Conservation (phyloP, 2,888 invertebrate genomes). For the Phaedon cochleariae region DNA sequence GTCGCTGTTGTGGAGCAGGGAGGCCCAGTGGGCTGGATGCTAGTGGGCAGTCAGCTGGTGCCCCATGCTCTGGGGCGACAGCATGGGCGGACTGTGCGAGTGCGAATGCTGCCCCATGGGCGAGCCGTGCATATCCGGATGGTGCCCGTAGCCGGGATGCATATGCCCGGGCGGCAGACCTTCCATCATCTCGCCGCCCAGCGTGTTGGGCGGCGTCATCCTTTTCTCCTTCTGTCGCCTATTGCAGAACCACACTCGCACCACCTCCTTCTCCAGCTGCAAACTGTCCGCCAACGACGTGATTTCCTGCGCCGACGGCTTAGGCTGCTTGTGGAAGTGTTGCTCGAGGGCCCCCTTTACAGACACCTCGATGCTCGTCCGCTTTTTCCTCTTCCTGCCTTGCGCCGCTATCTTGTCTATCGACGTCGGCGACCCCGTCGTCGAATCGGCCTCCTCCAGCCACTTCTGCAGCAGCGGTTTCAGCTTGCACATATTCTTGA, state of each 20-base stretch:
- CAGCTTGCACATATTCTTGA: constrained; percentile 99
- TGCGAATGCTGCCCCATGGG: constrained; percentile 85
- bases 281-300: constrained; percentile 92
- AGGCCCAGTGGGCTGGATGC: constrained; percentile 86
- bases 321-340: constrained; percentile 99
- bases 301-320: constrained; percentile 99
- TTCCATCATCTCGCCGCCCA: constrained; percentile 89
- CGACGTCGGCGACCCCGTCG: constrained; percentile 96
- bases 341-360: constrained; percentile 97
- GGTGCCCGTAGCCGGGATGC: constrained; percentile 79
- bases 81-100: constrained; percentile 82
- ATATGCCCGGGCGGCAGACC: constrained; percentile 76
- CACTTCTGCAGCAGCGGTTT: constrained; percentile 98
- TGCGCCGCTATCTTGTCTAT: constrained; percentile 99
- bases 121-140: constrained; percentile 85
- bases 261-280: constrained; percentile 98
- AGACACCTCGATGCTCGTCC: constrained; percentile 98
- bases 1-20: constrained; percentile 62
- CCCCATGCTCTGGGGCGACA: constrained; percentile 81
- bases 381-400: constrained; percentile 98
- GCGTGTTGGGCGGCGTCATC: constrained; percentile 96
- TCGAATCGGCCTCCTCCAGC: constrained; percentile 99
- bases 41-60: constrained; percentile 84
- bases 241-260: constrained; percentile 99
- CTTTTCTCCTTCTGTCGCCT: constrained; percentile 97